phyloP scores from a whole-genome alignment of 2,888 invertebrate species.

The Drosophila borborema region DNA sequence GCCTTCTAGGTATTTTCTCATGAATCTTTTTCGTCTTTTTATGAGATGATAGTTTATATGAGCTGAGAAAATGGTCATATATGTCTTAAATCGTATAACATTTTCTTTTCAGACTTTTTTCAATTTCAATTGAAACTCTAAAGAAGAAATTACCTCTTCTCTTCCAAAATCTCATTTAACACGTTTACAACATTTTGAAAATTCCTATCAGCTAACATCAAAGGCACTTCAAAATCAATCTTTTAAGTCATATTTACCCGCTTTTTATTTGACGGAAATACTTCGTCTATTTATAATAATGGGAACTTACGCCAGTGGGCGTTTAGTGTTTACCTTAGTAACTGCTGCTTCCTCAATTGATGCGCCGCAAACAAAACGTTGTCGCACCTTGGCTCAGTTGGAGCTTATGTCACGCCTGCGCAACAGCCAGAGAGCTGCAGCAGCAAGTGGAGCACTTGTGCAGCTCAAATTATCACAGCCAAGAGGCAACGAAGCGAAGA shows the following conservation, averaged over 20 bases:
- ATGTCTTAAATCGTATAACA: no score
- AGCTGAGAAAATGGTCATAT: no score
- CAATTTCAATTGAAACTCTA: no score
- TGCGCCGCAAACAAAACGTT: conserved; percentile 21
- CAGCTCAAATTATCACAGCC: conserved; percentile 56
- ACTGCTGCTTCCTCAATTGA: conserved; percentile 19
- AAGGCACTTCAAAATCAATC: not conserved
- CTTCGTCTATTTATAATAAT: not conserved
- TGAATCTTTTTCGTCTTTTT: no score
- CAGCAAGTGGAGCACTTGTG: conserved; percentile 32
- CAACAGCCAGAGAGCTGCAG: conserved; percentile 38
- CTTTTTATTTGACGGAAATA: not conserved
- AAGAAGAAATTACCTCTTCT: no score
- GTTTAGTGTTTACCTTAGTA: conserved; percentile 3
- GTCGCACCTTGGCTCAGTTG: conserved; percentile 33
- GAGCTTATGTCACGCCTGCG: conserved; percentile 61
- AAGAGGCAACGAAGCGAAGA: conserved; percentile 59
- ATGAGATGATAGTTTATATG: no score
- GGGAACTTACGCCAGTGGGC: not conserved
- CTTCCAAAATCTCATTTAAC: not conserved
- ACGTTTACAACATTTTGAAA: not conserved
- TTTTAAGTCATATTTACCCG: not conserved
- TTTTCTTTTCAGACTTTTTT: no score
- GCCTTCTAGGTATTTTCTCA: no score
- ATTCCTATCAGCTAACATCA: no score